Conservation (phyloP, 1,140 invertebrate species). For the Cydia splendana region DNA sequence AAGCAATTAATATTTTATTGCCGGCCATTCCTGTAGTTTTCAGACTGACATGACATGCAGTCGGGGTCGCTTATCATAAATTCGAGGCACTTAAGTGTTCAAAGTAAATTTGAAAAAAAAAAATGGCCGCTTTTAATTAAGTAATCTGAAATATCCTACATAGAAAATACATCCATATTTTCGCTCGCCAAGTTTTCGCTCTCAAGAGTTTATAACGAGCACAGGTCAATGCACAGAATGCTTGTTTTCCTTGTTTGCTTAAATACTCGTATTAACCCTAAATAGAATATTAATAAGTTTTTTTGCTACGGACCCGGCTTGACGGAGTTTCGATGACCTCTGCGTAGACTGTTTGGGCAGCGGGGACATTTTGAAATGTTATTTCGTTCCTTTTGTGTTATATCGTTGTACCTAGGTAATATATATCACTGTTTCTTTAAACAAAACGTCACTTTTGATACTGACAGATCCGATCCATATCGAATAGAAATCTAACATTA, state of each 20-base stretch:
- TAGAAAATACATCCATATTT: too few relatives aligned
- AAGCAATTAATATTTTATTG: constrained; percentile 11
- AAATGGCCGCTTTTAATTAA: too few relatives aligned
- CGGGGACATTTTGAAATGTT: too few relatives aligned
- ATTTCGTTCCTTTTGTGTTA: too few relatives aligned
- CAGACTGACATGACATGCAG: background rate
- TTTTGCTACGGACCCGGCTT: background rate
- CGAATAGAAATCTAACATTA: too few relatives aligned
- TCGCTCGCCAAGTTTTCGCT: too few relatives aligned
- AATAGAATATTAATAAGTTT: constrained; percentile 17
- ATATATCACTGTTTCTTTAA: too few relatives aligned
- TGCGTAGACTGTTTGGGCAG: background rate
- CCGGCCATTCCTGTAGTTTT: background rate
- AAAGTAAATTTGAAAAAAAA: too few relatives aligned
- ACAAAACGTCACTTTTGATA: too few relatives aligned
- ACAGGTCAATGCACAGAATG: background rate
- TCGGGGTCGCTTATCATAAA: background rate
- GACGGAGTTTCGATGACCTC: constrained; percentile 6
- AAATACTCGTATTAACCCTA: constrained; percentile 14
- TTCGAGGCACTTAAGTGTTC: background rate
- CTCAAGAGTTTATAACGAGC: background rate
- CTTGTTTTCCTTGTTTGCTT: constrained; percentile 3
- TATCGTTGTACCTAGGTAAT: too few relatives aligned
- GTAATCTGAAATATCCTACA: too few relatives aligned
- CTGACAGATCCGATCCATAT: too few relatives aligned